phyloP scores from a whole-genome alignment of 2,113 vertebrate species.

The Tupaia tana region DNA sequence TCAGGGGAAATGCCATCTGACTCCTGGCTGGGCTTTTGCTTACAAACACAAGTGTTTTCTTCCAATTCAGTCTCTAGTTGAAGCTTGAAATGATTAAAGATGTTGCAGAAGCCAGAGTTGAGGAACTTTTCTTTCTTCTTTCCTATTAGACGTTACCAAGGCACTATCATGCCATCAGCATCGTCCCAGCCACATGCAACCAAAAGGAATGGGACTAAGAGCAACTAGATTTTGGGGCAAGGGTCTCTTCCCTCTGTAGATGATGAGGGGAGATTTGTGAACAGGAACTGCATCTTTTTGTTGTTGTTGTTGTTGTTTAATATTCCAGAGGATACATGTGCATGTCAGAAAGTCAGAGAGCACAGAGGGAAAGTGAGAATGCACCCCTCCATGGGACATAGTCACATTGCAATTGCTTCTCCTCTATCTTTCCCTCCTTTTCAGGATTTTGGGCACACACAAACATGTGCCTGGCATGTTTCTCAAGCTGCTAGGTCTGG shows the following conservation, averaged over 20 bases:
- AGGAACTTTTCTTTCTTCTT: constrained; percentile 7
- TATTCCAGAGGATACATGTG: no score
- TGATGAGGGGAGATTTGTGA: background rate
- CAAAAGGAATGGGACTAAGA: background rate
- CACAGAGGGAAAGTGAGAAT: no score
- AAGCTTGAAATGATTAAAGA: constrained; percentile 66
- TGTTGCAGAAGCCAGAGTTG: background rate
- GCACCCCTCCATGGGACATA: no score
- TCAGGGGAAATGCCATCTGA: background rate
- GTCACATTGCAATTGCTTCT: no score
- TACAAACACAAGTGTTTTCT: constrained; percentile 51
- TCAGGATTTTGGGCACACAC: no score
- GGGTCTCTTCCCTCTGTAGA: background rate
- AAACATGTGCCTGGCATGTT: no score
- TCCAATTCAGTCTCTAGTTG: constrained; percentile 20
- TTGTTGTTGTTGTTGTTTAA: background rate
- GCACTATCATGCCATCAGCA: background rate
- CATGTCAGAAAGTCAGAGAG: no score
- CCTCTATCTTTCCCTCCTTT: no score
- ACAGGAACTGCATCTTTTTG: background rate
- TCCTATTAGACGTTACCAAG: background rate
- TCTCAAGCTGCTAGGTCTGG: no score
- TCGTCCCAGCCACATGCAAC: background rate
- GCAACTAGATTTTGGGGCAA: background rate
- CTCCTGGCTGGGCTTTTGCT: constrained; percentile 49